A percentile compares a stretch with the other conserved stretches of the same genome.
Conservation (phyloP, 2,888 invertebrate genomes). For the Athalia cordata region DNA sequence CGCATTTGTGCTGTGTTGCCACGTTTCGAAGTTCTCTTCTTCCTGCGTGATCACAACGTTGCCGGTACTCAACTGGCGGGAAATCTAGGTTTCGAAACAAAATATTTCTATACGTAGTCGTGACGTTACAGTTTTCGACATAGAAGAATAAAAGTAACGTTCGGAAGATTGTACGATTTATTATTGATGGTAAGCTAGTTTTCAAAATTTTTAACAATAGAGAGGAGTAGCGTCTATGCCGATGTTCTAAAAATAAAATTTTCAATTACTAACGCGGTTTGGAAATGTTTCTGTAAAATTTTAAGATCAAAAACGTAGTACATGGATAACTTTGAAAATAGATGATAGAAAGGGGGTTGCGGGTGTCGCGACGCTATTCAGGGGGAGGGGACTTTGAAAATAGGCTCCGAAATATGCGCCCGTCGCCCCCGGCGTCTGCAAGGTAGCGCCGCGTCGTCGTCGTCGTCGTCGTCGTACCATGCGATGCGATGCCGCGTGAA, state of each 20-base stretch:
- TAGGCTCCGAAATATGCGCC: slow-evolving; percentile 64
- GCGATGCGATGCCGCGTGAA: slow-evolving; percentile 44
- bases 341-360: slow-evolving; percentile 53
- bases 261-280: no score
- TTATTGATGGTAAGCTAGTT: neutral
- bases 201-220: neutral
- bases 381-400: slow-evolving; percentile 62
- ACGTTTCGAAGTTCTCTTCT: slow-evolving; percentile 68
- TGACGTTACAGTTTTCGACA: no score
- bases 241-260: no score
- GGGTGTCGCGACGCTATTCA: neutral
- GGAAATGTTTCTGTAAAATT: neutral
- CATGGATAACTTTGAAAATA: slow-evolving; percentile 61
- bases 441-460: slow-evolving; percentile 45
- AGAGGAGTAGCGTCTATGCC: neutral
- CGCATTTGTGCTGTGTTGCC: slow-evolving; percentile 69
- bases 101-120: slow-evolving; percentile 44
- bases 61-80: slow-evolving; percentile 64
- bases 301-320: neutral
- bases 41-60: slow-evolving; percentile 48
- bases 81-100: slow-evolving; percentile 70
- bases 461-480: slow-evolving; percentile 44
- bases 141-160: neutral
- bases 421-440: slow-evolving; percentile 42
- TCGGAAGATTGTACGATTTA: neutral